These are phyloP conservation scores for Larimichthys crocea DNA, from an alignment of 2,113 vertebrate genomes.

Conservation along the genomic window DNA sequence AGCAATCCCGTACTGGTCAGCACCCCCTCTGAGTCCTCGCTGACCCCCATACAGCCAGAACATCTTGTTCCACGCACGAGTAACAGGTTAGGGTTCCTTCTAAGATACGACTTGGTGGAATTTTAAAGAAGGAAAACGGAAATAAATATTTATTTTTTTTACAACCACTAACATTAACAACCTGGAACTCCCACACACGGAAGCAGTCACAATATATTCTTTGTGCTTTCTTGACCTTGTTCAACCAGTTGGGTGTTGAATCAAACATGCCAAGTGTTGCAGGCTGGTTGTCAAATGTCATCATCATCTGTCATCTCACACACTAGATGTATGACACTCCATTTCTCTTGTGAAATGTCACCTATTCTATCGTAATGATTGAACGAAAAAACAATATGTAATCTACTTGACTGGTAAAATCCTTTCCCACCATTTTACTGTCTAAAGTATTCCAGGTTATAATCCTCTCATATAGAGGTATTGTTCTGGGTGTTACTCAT, in stretches of 20 bases:
- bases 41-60: slow-evolving; percentile 45
- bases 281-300: no score
- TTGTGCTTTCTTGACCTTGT: neutral
- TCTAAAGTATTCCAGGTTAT: neutral
- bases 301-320: neutral
- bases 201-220: neutral
- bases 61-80: neutral
- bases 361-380: neutral
- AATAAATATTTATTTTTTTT: neutral
- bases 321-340: neutral
- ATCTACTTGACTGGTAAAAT: neutral
- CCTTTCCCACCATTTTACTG: neutral
- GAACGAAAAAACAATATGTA: neutral
- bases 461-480: neutral
- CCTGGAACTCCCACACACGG: neutral
- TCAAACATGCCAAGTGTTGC: neutral
- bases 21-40: slow-evolving; percentile 71
- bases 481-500: neutral
- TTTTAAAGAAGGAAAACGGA: neutral
- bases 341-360: neutral
- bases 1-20: slow-evolving; percentile 49
- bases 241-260: neutral
- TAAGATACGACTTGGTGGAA: no score
- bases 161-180: neutral
- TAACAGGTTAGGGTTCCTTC: slow-evolving; percentile 61